phyloP scores from a whole-genome alignment of 2,797 vertebrate species.

The Mycteria americana region DNA sequence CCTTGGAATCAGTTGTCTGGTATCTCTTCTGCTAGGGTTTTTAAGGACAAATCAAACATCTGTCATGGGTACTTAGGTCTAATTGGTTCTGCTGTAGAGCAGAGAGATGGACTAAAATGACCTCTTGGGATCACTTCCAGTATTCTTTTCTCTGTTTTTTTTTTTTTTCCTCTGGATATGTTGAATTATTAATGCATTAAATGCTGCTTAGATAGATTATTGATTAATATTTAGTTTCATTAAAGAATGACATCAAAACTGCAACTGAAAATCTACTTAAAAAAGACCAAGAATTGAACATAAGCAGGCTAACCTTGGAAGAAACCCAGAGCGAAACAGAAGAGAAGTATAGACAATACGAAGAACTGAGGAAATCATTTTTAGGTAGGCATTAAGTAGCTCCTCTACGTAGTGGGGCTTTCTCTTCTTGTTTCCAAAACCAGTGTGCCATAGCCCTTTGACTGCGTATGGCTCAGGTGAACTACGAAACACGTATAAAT shows the following conservation, averaged over 20 bases:
- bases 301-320: conserved; percentile 30
- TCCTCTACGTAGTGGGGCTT: not conserved
- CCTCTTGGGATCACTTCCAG: not conserved
- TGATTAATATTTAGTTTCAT: conserved; percentile 4
- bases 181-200: not conserved
- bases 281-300: conserved; percentile 44
- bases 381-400: not conserved
- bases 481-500: not conserved
- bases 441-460: not conserved
- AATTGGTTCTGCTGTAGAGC: conserved; percentile 1
- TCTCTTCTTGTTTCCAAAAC: not conserved
- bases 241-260: conserved; percentile 42
- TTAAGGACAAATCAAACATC: conserved; percentile 50
- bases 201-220: not conserved
- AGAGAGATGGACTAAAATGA: not conserved
- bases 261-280: not conserved
- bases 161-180: not conserved
- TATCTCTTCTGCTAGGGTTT: not conserved
- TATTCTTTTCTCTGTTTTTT: not conserved
- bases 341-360: not conserved
- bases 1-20: not conserved
- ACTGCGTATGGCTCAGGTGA: not conserved
- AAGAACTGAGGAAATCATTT: not conserved
- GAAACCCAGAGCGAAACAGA: not conserved
- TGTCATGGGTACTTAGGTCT: conserved; percentile 26